phyloP scores from a whole-genome alignment of 2,888 invertebrate species.

The Drosophila neutralis region DNA sequence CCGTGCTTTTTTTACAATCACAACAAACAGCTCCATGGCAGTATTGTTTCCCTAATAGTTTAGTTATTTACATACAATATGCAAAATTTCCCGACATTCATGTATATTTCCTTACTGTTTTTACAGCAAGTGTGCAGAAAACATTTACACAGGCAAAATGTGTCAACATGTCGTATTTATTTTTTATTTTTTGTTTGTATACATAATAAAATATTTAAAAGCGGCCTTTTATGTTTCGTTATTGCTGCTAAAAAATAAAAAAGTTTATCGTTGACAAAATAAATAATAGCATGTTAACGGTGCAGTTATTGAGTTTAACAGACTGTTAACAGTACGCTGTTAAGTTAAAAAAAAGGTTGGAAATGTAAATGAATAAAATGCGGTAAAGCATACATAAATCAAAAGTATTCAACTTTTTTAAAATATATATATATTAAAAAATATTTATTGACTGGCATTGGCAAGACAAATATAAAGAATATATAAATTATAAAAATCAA shows the following conservation, averaged over 20 bases:
- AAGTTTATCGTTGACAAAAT: not conserved
- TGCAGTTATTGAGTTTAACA: conserved; percentile 4
- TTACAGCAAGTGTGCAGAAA: not conserved
- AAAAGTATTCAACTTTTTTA: not conserved
- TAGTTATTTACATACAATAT: conserved; percentile 9
- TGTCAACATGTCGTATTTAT: conserved; percentile 20
- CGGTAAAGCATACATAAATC: not conserved
- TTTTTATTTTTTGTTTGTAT: not conserved
- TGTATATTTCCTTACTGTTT: not conserved
- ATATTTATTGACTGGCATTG: not conserved
- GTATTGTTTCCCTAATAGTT: not conserved
- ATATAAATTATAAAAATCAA: not conserved
- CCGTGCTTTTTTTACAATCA: not conserved
- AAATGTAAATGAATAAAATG: conserved; percentile 7
- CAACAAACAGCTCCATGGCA: not conserved
- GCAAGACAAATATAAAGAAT: not conserved
- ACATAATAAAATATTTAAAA: conserved; percentile 13
- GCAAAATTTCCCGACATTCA: conserved; percentile 2
- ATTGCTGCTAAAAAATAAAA: not conserved
- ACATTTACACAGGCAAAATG: conserved; percentile 32
- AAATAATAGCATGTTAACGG: conserved; percentile 1
- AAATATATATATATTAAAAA: not conserved
- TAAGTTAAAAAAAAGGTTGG: not conserved
- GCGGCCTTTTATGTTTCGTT: conserved; percentile 14
- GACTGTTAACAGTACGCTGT: not conserved